Evolutionary conservation across 2,888 invertebrate species (phyloP).

Genomic region (Dendrolimus pini): DNA sequence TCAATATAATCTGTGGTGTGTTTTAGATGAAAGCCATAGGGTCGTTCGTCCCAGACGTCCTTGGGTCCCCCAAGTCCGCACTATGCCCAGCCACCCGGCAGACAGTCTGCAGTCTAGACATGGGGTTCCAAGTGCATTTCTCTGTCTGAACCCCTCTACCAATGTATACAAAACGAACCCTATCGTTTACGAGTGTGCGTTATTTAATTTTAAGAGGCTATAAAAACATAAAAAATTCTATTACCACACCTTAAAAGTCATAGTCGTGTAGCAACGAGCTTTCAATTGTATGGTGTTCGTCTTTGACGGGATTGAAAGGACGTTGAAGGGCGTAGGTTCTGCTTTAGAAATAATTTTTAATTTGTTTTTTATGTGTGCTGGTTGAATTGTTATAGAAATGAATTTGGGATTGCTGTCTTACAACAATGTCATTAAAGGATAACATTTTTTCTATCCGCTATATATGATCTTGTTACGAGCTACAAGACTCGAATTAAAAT

Average conservation of each 20-base stretch:
- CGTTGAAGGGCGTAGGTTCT: background rate
- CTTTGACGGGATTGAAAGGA: background rate
- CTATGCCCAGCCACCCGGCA: constrained; percentile 29
- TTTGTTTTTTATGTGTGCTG: background rate
- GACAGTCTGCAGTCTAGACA: constrained; percentile 68
- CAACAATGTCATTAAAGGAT: no score
- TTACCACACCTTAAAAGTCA: background rate
- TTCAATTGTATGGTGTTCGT: background rate
- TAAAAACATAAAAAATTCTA: background rate
- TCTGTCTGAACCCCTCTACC: constrained; percentile 66
- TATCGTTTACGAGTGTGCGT: constrained; percentile 53
- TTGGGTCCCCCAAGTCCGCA: constrained; percentile 38
- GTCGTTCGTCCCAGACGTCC: constrained; percentile 16
- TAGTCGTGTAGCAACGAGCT: background rate
- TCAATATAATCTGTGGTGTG: no score
- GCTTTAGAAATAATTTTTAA: background rate
- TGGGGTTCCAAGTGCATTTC: constrained; percentile 71
- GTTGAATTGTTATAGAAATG: no score
- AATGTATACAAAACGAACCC: constrained; percentile 35
- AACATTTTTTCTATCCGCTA: no score
- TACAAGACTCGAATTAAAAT: no score
- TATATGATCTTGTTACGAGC: no score
- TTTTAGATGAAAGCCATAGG: background rate
- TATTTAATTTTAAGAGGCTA: constrained; percentile 52
- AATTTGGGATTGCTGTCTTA: no score